A percentile compares a stretch with the other conserved stretches of the same genome.
phyloP scores from a whole-genome alignment of 2,113 vertebrate species.

The Burhinus oedicnemus region DNA sequence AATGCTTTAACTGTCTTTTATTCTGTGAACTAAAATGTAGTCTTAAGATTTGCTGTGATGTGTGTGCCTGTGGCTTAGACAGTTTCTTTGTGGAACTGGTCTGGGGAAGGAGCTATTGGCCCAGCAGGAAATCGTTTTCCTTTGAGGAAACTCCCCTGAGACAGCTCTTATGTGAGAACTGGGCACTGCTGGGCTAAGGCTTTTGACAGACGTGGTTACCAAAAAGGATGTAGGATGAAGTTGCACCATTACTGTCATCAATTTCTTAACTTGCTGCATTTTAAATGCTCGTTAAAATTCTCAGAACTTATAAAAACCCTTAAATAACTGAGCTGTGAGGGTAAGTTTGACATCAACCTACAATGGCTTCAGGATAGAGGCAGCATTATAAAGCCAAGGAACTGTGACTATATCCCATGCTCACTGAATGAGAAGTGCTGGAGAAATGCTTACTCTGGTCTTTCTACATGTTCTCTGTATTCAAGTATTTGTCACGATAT shows the following conservation, averaged over 20 bases:
- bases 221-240: neutral
- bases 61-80: neutral
- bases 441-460: neutral
- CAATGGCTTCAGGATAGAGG: neutral
- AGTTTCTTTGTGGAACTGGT: neutral
- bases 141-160: neutral
- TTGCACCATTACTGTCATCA: neutral
- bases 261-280: neutral
- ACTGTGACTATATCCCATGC: neutral
- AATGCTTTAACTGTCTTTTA: neutral
- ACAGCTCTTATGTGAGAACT: neutral
- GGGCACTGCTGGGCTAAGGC: neutral
- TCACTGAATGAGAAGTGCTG: neutral
- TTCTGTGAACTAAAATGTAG: neutral
- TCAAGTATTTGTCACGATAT: neutral
- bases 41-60: neutral
- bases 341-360: neutral
- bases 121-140: neutral
- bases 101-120: neutral
- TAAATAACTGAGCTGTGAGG: neutral
- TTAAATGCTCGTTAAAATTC: neutral
- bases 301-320: neutral
- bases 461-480: neutral
- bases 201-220: neutral
- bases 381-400: constrained; percentile 1